These are phyloP conservation scores for Ommatoiulus sabulosus DNA, from an alignment of 2,888 invertebrate genomes.

Conservation along the genomic window DNA sequence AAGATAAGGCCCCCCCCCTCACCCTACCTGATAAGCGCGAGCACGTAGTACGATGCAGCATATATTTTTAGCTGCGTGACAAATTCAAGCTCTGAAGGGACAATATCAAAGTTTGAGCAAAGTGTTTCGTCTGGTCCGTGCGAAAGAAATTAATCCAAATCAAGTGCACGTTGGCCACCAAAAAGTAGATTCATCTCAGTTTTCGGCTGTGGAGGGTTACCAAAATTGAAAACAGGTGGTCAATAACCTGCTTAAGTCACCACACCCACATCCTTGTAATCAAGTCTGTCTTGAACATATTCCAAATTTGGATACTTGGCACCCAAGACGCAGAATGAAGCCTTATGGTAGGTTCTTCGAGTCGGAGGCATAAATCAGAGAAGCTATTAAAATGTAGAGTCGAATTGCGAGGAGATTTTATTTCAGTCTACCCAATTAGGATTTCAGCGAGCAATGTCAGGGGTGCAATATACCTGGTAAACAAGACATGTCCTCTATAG, in stretches of 20 bases:
- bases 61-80: not conserved
- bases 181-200: not conserved
- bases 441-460: not conserved
- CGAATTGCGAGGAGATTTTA: not conserved
- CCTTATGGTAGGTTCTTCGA: constrained; percentile 34
- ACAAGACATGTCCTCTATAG: not conserved
- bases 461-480: not conserved
- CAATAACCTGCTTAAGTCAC: not conserved
- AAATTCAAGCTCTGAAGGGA: not conserved
- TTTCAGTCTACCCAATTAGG: too few relatives aligned
- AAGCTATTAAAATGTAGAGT: not conserved
- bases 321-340: not conserved
- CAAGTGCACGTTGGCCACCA: not conserved
- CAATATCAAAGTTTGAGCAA: not conserved
- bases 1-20: not conserved
- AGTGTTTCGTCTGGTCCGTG: not conserved
- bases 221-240: not conserved
- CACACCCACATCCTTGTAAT: constrained; percentile 19
- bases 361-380: not conserved
- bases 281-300: not conserved
- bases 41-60: not conserved
- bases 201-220: not conserved
- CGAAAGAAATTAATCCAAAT: not conserved
- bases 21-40: not conserved
- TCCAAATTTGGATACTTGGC: not conserved